A percentile compares a stretch with the other conserved stretches of the same genome.
Evolutionary conservation across 2,888 invertebrate genomes (phyloP).

Genomic region (Xanthia togata): DNA sequence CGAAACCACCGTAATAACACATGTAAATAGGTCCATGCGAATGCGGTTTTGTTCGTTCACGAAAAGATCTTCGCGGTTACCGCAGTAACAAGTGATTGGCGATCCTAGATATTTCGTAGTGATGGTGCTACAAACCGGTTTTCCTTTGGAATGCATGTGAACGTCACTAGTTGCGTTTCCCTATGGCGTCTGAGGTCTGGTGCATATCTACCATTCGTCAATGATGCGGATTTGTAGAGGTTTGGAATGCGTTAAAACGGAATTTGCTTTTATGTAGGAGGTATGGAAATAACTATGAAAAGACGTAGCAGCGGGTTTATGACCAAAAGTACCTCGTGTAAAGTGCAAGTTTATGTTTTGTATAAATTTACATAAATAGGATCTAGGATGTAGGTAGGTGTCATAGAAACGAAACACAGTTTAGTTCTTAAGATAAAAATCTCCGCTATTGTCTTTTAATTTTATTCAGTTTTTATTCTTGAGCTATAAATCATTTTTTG

Average conservation of each 20-base stretch:
- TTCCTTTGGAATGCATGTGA: conserved; percentile 61
- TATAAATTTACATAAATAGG: conserved; percentile 43
- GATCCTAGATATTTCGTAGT: conserved; percentile 43
- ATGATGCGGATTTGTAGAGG: conserved; percentile 14
- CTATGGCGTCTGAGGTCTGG: conserved; percentile 47
- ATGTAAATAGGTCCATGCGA: conserved; percentile 26
- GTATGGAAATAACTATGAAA: conserved; percentile 32
- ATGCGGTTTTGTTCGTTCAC: conserved; percentile 21
- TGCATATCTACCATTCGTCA: conserved; percentile 46
- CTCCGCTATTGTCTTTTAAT: background rate
- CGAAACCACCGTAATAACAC: background rate
- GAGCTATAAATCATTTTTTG: conserved; percentile 19
- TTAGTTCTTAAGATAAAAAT: background rate
- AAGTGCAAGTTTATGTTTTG: conserved; percentile 37
- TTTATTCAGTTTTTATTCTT: conserved; percentile 12
- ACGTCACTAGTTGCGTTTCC: conserved; percentile 55
- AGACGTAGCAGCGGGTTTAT: conserved; percentile 21
- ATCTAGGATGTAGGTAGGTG: background rate
- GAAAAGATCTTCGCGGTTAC: conserved; percentile 35
- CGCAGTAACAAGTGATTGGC: conserved; percentile 58
- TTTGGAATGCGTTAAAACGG: conserved; percentile 19
- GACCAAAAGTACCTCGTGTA: conserved; percentile 18
- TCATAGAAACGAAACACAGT: conserved; percentile 6
- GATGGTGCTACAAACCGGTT: conserved; percentile 57
- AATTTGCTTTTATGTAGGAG: conserved; percentile 38